phyloP scores from a whole-genome alignment of 2,113 vertebrate species.

The Channa maculata region DNA sequence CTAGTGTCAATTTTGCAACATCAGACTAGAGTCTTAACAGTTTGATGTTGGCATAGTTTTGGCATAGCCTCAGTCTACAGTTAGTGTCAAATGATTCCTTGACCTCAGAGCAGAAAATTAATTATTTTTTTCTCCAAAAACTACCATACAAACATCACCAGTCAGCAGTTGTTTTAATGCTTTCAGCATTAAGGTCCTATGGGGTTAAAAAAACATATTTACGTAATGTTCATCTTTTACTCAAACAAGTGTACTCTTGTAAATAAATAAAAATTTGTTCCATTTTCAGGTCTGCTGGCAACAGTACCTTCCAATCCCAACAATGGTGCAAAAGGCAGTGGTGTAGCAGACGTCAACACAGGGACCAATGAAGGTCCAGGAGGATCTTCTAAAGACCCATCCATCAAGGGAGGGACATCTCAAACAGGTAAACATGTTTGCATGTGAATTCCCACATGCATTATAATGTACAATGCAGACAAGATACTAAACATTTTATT shows the following conservation, averaged over 20 bases:
- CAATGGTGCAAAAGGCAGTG: slow-evolving; percentile 60
- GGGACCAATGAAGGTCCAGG: slow-evolving; percentile 35
- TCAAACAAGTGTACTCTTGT: background rate
- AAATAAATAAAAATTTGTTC: slow-evolving; percentile 10
- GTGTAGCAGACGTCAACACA: slow-evolving; percentile 81
- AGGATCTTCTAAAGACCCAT: slow-evolving; percentile 79
- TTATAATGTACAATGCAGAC: background rate
- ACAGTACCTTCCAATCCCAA: slow-evolving; percentile 89
- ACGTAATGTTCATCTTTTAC: no score
- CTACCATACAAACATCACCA: background rate
- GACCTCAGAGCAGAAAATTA: background rate
- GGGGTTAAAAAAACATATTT: background rate
- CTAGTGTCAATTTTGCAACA: background rate
- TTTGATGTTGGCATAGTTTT: background rate
- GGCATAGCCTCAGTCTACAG: no score
- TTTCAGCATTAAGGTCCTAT: background rate
- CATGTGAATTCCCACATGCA: no score
- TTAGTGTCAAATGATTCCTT: background rate
- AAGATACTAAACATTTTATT: background rate
- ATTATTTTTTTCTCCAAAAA: background rate
- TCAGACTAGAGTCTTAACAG: background rate
- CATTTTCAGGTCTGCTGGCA: slow-evolving; percentile 88
- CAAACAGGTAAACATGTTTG: slow-evolving; percentile 53
- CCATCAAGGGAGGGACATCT: slow-evolving; percentile 71
- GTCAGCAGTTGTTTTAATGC: background rate